Percentiles rank a stretch among this genome's conserved stretches.
Conservation (phyloP, 2,113 vertebrate species). For the Marmota flaviventris region DNA sequence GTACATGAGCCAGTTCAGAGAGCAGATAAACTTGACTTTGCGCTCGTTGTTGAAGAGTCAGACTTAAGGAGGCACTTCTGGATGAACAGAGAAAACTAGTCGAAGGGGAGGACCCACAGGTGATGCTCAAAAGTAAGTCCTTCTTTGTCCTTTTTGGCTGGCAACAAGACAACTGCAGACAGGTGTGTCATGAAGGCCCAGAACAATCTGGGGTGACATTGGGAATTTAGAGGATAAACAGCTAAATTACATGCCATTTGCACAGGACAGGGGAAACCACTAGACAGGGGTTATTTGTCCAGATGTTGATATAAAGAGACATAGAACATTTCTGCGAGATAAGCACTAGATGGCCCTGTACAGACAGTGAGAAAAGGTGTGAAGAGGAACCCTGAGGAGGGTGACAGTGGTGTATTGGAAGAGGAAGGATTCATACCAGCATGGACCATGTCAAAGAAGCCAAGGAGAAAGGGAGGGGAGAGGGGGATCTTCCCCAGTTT, state of each 20-base stretch:
- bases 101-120: background rate
- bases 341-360: background rate
- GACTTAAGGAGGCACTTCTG: background rate
- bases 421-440: background rate
- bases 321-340: background rate
- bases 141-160: background rate
- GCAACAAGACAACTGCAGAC: background rate
- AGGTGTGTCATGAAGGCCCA: background rate
- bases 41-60: background rate
- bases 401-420: background rate
- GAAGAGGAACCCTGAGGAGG: background rate
- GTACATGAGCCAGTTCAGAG: background rate
- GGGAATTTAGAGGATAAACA: background rate
- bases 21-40: background rate
- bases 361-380: background rate
- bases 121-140: background rate
- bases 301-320: background rate
- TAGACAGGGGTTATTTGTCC: background rate
- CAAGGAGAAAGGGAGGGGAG: background rate
- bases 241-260: background rate
- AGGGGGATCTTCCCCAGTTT: background rate
- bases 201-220: background rate
- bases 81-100: background rate
- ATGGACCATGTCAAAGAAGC: background rate
- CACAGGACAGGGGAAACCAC: background rate